Percentiles rank a stretch among this genome's conserved stretches.
Conservation (phyloP, 2,888 invertebrate species). For the Sussaba pulchella region DNA sequence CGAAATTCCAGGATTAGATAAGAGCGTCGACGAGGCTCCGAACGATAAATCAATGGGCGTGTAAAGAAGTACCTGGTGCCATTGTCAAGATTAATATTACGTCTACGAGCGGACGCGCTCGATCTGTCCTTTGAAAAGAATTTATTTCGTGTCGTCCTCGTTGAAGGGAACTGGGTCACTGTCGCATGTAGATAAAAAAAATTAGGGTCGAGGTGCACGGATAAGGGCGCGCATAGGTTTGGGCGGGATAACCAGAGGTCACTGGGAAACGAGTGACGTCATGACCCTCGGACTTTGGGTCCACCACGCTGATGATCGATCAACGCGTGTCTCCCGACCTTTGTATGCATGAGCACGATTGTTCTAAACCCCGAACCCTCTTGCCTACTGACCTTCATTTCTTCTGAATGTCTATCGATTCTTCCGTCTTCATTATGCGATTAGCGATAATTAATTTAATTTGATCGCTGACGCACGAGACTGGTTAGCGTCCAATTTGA, state of each 20-base stretch:
- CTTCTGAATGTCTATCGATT: not conserved
- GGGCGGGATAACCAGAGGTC: not conserved
- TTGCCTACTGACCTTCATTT: not conserved
- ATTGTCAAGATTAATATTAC: not conserved
- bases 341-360: conserved; percentile 14
- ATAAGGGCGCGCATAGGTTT: not conserved
- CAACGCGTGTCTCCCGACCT: conserved; percentile 19
- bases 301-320: too few species aligned
- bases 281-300: not conserved
- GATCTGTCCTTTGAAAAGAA: not conserved
- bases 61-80: conserved; percentile 5
- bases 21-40: conserved; percentile 13
- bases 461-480: not conserved
- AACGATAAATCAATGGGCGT: not conserved
- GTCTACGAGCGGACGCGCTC: not conserved
- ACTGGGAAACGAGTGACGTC: not conserved
- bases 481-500: not conserved
- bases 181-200: not conserved
- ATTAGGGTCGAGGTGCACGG: not conserved
- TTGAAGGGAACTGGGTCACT: not conserved
- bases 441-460: not conserved
- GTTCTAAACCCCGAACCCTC: not conserved
- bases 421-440: not conserved
- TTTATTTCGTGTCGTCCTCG: not conserved
- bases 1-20: conserved; percentile 59